Percentiles rank a stretch among this genome's conserved stretches.
phyloP scores from a whole-genome alignment of 2,888 invertebrate genomes.

The Lasioglossum calceatum region DNA sequence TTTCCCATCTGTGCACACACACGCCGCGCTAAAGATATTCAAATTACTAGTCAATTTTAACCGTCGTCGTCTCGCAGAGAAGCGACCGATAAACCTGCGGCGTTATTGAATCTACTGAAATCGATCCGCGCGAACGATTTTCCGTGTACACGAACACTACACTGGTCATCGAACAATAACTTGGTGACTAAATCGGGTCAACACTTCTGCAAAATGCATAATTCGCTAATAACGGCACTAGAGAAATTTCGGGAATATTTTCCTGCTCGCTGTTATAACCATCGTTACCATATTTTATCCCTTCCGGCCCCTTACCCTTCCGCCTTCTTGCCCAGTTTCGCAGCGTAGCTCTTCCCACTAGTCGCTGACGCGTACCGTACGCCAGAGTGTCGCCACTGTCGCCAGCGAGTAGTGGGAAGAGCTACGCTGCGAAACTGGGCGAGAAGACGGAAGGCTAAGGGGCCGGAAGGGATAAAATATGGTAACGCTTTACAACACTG shows the following conservation, averaged over 20 bases:
- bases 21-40: conserved; percentile 58
- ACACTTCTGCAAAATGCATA: not conserved
- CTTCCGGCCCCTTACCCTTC: too few relatives aligned
- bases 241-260: not conserved
- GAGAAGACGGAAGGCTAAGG: too few relatives aligned
- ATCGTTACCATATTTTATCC: too few relatives aligned
- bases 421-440: too few relatives aligned
- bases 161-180: conserved; percentile 15
- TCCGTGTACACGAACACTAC: not conserved
- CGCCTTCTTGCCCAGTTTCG: too few relatives aligned
- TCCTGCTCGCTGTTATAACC: not conserved
- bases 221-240: not conserved
- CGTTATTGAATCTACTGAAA: conserved; percentile 50
- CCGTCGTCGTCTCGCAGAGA: conserved; percentile 51
- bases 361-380: too few relatives aligned
- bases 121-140: conserved; percentile 44
- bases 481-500: not conserved
- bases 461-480: too few relatives aligned
- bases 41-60: conserved; percentile 72
- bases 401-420: too few relatives aligned
- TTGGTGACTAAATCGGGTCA: not conserved
- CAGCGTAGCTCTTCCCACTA: too few relatives aligned
- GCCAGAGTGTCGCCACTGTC: too few relatives aligned
- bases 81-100: conserved; percentile 39
- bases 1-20: conserved; percentile 26